These are phyloP conservation scores for Peromyscus maniculatus DNA, from an alignment of 2,113 vertebrate species.

Conservation along the genomic window DNA sequence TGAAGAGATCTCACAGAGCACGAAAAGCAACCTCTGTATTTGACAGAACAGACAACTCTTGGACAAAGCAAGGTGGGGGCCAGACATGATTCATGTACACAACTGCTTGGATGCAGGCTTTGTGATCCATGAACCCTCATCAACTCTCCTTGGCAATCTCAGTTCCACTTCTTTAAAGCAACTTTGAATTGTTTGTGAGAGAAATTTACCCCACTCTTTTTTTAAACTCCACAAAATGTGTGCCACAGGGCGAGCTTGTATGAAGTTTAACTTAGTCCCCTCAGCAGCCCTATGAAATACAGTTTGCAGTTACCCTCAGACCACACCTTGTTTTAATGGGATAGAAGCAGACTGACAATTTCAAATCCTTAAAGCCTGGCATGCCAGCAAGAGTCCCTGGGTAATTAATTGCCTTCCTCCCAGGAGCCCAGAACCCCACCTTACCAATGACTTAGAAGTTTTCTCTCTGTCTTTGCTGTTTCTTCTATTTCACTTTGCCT, in stretches of 20 bases:
- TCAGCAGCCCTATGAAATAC: not conserved
- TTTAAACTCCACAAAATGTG: not conserved
- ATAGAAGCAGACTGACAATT: not conserved
- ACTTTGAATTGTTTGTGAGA: not conserved
- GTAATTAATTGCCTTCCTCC: not conserved
- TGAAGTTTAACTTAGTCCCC: not conserved
- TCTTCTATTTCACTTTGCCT: not conserved
- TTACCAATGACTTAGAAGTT: not conserved
- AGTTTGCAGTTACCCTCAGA: not conserved
- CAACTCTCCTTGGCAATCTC: not conserved
- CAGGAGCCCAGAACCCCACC: not conserved
- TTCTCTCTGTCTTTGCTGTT: not conserved
- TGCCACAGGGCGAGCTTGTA: not conserved
- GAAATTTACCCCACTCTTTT: not conserved
- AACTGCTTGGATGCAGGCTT: not conserved
- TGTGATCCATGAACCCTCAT: not conserved
- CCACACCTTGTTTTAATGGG: not conserved
- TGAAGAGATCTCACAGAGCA: not conserved
- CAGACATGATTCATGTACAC: no score
- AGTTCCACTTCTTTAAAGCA: not conserved
- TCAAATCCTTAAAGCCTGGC: not conserved
- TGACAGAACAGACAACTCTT: not conserved
- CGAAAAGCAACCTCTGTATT: not conserved
- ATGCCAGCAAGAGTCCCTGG: not conserved
- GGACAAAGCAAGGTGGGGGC: not conserved